These are phyloP conservation scores for Molossus alvarezi DNA, from an alignment of 2,797 vertebrate species.

Conservation along the genomic window DNA sequence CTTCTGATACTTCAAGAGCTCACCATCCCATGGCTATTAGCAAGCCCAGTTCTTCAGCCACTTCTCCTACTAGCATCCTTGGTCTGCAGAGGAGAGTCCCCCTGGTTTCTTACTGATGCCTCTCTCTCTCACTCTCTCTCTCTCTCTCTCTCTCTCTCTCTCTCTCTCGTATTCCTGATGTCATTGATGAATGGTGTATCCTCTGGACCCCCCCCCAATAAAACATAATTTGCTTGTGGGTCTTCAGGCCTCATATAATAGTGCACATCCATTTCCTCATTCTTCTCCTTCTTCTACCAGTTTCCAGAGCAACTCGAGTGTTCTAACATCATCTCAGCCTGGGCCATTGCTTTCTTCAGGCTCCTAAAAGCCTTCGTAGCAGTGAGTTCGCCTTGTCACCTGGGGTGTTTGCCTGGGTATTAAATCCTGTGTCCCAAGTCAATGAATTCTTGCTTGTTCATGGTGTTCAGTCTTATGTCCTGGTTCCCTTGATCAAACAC, in stretches of 20 bases:
- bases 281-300: background rate
- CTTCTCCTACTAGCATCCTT: background rate
- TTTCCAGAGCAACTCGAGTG: background rate
- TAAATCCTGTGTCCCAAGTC: background rate
- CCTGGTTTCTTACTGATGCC: background rate
- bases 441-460: background rate
- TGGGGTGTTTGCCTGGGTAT: background rate
- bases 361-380: background rate
- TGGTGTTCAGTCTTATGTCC: background rate
- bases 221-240: background rate
- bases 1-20: background rate
- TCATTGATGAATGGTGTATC: accelerated
- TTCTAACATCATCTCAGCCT: background rate
- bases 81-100: background rate
- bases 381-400: background rate
- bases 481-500: background rate
- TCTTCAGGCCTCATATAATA: background rate
- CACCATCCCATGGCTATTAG: background rate
- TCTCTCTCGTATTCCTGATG: background rate
- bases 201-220: background rate
- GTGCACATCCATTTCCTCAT: background rate
- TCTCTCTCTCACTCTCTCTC: background rate
- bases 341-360: background rate
- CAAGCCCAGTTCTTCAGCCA: background rate
- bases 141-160: background rate